A percentile compares a stretch with the other conserved stretches of the same genome.
phyloP scores from a whole-genome alignment of 2,888 invertebrate species.

The Drosophila stalkeri region DNA sequence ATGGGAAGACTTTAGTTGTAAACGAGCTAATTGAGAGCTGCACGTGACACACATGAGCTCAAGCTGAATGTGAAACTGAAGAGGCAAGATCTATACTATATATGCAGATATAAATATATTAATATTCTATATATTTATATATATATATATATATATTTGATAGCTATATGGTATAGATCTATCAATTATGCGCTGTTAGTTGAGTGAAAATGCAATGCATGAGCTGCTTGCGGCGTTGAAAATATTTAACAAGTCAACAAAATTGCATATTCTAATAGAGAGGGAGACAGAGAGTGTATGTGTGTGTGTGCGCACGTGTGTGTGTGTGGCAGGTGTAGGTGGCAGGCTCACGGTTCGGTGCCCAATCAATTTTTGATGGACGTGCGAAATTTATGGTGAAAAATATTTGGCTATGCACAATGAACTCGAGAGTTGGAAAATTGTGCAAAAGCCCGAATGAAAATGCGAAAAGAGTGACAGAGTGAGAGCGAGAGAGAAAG shows the following conservation, averaged over 20 bases:
- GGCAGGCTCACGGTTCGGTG: slow-evolving; percentile 51
- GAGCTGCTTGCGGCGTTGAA: slow-evolving; percentile 18
- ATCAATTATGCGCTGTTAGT: slow-evolving; percentile 5
- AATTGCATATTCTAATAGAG: slow-evolving; percentile 44
- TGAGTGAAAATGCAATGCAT: slow-evolving; percentile 12
- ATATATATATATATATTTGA: background rate
- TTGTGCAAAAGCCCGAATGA: slow-evolving; percentile 41
- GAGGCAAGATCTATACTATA: background rate
- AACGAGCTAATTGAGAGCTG: slow-evolving; percentile 18
- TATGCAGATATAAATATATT: background rate
- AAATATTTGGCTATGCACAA: slow-evolving; percentile 82
- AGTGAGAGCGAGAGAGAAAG: rapidly evolving
- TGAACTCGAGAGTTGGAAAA: slow-evolving; percentile 56
- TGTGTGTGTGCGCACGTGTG: slow-evolving; percentile 24
- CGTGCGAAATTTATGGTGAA: slow-evolving; percentile 83
- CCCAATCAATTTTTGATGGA: slow-evolving; percentile 81
- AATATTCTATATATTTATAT: background rate
- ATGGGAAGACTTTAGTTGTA: background rate
- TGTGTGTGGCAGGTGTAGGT: slow-evolving; percentile 43
- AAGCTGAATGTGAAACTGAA: slow-evolving; percentile 4
- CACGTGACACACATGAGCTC: slow-evolving; percentile 31
- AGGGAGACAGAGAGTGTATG: slow-evolving; percentile 12
- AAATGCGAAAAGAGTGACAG: slow-evolving; percentile 2
- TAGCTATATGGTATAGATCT: background rate
- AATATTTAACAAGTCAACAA: slow-evolving; percentile 65